Conservation (phyloP, 2,797 vertebrate species). For the Botia almorhae region DNA sequence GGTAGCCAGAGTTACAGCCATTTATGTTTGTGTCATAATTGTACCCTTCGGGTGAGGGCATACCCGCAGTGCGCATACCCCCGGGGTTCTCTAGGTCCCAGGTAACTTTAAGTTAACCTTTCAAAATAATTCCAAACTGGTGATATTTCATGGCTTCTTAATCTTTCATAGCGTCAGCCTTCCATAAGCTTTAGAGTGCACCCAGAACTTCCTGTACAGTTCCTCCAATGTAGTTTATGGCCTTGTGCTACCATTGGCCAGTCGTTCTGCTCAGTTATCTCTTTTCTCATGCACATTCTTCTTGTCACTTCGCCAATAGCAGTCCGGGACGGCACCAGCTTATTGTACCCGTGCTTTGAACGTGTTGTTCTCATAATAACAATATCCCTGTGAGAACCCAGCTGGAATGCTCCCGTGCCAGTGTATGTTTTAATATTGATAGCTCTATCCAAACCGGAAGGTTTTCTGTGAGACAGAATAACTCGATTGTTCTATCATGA, state of each 20-base stretch:
- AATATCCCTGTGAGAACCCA: conserved; percentile 32
- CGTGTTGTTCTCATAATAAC: conserved; percentile 20
- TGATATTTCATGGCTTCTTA: conserved; percentile 55
- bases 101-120: conserved; percentile 56
- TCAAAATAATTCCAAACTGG: conserved; percentile 47
- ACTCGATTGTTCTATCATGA: conserved; percentile 44
- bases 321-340: not conserved
- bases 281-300: conserved; percentile 4
- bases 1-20: conserved; percentile 15
- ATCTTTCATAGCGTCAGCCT: conserved; percentile 35
- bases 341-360: conserved; percentile 21
- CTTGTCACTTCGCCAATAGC: not conserved
- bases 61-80: conserved; percentile 14
- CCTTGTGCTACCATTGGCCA: not conserved
- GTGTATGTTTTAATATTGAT: conserved; percentile 21
- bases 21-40: conserved; percentile 40
- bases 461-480: conserved; percentile 39
- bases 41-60: conserved; percentile 16
- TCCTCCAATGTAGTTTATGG: not conserved
- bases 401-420: conserved; percentile 1
- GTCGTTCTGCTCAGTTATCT: conserved; percentile 8
- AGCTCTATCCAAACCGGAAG: conserved; percentile 38
- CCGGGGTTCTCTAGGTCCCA: conserved; percentile 26
- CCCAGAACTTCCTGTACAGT: conserved; percentile 6
- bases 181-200: conserved; percentile 13